Base-by-base conservation (phyloP, 2,113 vertebrate species). In the Spheniscus mendiculus region DNA sequence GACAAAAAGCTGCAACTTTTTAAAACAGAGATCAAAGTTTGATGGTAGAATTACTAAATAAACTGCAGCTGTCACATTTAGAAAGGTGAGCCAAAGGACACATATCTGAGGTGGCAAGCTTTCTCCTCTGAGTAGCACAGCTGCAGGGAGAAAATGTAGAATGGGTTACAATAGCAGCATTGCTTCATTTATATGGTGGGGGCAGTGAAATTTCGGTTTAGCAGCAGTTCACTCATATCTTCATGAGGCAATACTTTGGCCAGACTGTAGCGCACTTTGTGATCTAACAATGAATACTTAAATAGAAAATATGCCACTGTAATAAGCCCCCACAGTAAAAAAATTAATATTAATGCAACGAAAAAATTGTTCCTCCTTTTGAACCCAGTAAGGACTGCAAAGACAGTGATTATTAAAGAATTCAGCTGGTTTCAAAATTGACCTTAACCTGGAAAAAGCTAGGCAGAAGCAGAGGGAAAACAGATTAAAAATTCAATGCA, bases 301-400 rank as follows among this genome's bases (percentile, higher is more conserved):
- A 98, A 91, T 45, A 96, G 96, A 96, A 93, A 96, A 89, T 89
- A 92, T 89, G 87, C 94, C 94, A 92, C 72, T 55, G 15, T 89
- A 93, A 95, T 85, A 95, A 97, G 89, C 88, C 97, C 96, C 95
- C 96, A 93, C 77, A 96, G 96, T 93, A 92, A 86, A 90, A 53
- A 74, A 90, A 97, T 97, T 97, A 97, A 98, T 98, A 98, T 98
- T 97, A 95, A 98, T 98, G 95, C 47, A 79, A 73, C 1, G 6
- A 94, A 97, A 93, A 97, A 94, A 70, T 34, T 20, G 89, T 95
- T 96, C 95, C 92, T 96, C 89, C 92, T 95, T 95, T 89, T 94
- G 95, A 97, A 97, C 90, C 59, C 84, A 93, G 83, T 69, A 83
- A 92, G 91, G 92, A 93, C 59, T 73, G 93, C 49, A 81, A 94